These are phyloP conservation scores for Phrynocephalus vlangalii DNA, from an alignment of 2,797 vertebrate genomes.

Conservation along the genomic window DNA sequence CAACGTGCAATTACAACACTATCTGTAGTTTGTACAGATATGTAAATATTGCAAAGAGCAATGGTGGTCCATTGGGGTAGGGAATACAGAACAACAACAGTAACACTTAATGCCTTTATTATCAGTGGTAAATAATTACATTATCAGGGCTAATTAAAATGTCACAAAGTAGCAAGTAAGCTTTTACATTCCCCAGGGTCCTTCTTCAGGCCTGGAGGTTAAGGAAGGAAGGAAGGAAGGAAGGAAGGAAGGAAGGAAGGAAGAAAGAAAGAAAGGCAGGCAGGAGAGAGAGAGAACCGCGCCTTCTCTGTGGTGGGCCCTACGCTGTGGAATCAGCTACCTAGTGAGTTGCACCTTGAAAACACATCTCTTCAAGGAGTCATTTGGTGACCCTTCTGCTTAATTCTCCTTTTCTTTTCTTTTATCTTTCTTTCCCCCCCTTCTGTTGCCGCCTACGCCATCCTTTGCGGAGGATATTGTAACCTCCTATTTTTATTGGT, in stretches of 20 bases:
- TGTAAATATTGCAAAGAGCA: background rate
- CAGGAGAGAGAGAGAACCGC: too few relatives aligned
- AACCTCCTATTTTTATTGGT: too few relatives aligned
- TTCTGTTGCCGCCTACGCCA: too few relatives aligned
- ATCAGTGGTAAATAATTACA: background rate
- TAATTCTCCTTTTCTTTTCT: too few relatives aligned
- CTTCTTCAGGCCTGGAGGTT: background rate
- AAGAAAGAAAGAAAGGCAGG: background rate
- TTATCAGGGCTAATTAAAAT: conserved; percentile 9
- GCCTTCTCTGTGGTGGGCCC: too few relatives aligned
- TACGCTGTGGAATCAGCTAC: too few relatives aligned
- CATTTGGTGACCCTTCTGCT: too few relatives aligned
- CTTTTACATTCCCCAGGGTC: background rate
- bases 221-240: background rate
- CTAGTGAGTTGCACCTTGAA: too few relatives aligned
- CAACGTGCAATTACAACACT: background rate
- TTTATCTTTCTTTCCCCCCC: too few relatives aligned
- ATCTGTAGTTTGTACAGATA: background rate
- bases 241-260: background rate
- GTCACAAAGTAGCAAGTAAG: background rate
- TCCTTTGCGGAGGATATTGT: too few relatives aligned
- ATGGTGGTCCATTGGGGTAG: background rate
- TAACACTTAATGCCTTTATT: background rate
- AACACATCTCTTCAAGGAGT: too few relatives aligned
- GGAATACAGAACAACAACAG: background rate